A percentile compares a stretch with the other conserved stretches of the same genome.
These are phyloP conservation scores for Rana temporaria DNA, from an alignment of 2,113 vertebrate genomes.

Conservation along the genomic window DNA sequence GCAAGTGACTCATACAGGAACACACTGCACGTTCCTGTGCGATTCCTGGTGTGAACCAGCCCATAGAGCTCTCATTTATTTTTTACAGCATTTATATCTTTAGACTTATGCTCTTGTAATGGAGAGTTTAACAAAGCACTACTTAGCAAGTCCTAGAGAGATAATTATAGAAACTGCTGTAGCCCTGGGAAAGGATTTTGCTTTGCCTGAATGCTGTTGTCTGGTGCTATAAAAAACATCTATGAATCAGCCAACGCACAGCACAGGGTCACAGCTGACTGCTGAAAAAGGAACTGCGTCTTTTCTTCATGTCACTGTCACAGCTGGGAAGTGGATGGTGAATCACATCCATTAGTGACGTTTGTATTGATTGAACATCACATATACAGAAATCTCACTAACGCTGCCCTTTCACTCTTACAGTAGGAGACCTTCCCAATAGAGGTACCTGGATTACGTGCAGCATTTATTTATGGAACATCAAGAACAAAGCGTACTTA, in stretches of 20 bases:
- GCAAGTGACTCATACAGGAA: no score
- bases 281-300: constrained; percentile 21
- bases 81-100: no score
- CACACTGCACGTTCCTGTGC: no score
- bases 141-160: constrained; percentile 8
- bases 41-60: no score
- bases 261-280: constrained; percentile 35
- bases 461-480: neutral
- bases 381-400: neutral
- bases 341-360: constrained; percentile 41
- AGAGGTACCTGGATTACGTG: neutral
- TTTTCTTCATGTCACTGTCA: constrained; percentile 32
- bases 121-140: neutral
- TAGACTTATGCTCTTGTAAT: no score
- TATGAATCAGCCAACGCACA: constrained; percentile 11
- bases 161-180: constrained; percentile 26
- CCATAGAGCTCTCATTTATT: no score
- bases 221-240: constrained; percentile 14
- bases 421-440: neutral
- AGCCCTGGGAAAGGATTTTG: neutral
- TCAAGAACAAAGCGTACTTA: neutral
- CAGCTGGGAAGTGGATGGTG: constrained; percentile 24
- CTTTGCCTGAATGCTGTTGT: constrained; percentile 14
- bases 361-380: constrained; percentile 8
- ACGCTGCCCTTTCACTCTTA: neutral